phyloP scores from a whole-genome alignment of 2,113 vertebrate genomes.

The Apistogramma diplotaenia region DNA sequence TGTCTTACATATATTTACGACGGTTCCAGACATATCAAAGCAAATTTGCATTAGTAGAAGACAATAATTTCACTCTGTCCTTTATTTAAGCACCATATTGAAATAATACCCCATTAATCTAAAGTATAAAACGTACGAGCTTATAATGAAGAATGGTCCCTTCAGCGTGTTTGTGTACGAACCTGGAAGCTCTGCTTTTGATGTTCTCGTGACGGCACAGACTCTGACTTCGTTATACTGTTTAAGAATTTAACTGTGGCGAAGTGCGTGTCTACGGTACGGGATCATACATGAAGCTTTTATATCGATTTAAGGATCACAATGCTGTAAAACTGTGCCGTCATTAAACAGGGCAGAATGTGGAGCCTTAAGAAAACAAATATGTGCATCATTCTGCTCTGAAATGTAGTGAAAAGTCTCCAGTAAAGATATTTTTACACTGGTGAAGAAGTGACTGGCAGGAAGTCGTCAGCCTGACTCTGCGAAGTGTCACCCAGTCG shows the following conservation, averaged over 20 bases:
- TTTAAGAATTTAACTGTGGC: neutral
- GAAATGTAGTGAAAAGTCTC: neutral
- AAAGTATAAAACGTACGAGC: neutral
- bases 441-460: neutral
- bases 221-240: neutral
- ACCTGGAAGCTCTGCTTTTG: neutral
- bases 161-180: neutral
- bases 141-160: neutral
- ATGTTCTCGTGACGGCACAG: neutral
- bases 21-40: neutral
- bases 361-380: neutral
- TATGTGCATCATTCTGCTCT: neutral
- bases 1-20: neutral
- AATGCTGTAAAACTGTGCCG: neutral
- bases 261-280: neutral
- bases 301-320: conserved; percentile 10
- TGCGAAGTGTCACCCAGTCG: too few relatives aligned
- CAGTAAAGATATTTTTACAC: neutral
- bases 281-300: neutral
- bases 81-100: neutral
- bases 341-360: neutral
- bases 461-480: neutral
- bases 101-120: neutral
- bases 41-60: neutral
- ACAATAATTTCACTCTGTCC: neutral